Conservation (phyloP, 2,888 invertebrate species). For the Lottia scabra region DNA sequence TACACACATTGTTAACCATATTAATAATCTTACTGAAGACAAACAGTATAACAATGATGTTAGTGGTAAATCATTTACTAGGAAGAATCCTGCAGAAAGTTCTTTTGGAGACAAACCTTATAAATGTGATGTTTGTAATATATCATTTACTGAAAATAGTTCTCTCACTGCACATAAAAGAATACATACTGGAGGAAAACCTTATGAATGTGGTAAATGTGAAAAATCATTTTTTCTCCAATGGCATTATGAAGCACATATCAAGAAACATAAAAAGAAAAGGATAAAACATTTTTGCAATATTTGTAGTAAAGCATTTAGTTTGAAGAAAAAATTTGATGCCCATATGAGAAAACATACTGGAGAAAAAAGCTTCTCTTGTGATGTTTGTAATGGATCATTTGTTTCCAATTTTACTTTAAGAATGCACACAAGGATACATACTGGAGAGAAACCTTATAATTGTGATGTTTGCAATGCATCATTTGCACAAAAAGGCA, state of each 20-base stretch:
- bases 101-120: too few relatives aligned
- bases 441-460: background rate
- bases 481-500: background rate
- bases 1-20: background rate
- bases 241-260: background rate
- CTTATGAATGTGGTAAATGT: slow-evolving; percentile 11
- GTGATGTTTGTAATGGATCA: background rate
- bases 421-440: background rate
- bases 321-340: background rate
- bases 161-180: slow-evolving; percentile 9
- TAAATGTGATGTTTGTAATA: slow-evolving; percentile 4
- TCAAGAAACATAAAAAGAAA: slow-evolving; percentile 9
- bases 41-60: slow-evolving; percentile 13
- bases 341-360: background rate
- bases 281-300: slow-evolving; percentile 3
- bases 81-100: too few relatives aligned
- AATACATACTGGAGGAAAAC: slow-evolving; percentile 6
- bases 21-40: slow-evolving; percentile 9
- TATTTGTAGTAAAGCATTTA: slow-evolving; percentile 11
- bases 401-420: background rate
- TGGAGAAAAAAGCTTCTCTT: background rate
- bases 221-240: slow-evolving; percentile 1
- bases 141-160: slow-evolving; percentile 1
- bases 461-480: background rate
- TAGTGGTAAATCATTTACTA: too few relatives aligned